These are phyloP conservation scores for Chondrosia reniformis DNA, from an alignment of 37 sponge, comb jelly and placozoan species.

Conservation along the genomic window DNA sequence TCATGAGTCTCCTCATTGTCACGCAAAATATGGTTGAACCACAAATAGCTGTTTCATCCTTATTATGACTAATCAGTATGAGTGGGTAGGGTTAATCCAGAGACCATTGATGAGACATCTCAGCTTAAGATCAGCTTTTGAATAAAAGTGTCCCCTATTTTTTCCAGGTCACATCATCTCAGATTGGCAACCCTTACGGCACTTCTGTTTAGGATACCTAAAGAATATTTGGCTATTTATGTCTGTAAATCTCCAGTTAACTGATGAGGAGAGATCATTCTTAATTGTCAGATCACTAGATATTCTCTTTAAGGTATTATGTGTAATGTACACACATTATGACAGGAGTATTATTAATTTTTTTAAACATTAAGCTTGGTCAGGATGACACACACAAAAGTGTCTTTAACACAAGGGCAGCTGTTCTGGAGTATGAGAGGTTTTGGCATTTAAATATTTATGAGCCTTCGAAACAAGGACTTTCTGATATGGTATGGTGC, in stretches of 20 bases:
- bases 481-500: conserved; percentile 39
- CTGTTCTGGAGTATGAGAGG: conserved; percentile 57
- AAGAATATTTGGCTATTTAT: conserved; percentile 75
- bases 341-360: no score
- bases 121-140: no score
- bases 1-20: no score
- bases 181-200: conserved; percentile 71
- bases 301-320: conserved; percentile 49
- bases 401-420: conserved; percentile 14
- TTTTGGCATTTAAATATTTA: conserved; percentile 60
- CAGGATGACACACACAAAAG: background rate
- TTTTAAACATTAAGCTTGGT: no score
- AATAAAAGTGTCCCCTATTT: no score
- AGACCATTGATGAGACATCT: no score
- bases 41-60: no score
- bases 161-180: conserved; percentile 50
- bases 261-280: conserved; percentile 80
- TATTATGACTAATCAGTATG: no score
- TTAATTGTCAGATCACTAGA: conserved; percentile 41
- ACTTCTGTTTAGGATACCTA: conserved; percentile 86
- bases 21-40: no score
- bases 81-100: no score
- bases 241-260: conserved; percentile 53
- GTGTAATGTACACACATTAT: no score
- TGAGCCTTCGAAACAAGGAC: conserved; percentile 36